A percentile compares a stretch with the other conserved stretches of the same genome.
phyloP scores from a whole-genome alignment of 1,140 invertebrate species.

The Drosophila seguyi region DNA sequence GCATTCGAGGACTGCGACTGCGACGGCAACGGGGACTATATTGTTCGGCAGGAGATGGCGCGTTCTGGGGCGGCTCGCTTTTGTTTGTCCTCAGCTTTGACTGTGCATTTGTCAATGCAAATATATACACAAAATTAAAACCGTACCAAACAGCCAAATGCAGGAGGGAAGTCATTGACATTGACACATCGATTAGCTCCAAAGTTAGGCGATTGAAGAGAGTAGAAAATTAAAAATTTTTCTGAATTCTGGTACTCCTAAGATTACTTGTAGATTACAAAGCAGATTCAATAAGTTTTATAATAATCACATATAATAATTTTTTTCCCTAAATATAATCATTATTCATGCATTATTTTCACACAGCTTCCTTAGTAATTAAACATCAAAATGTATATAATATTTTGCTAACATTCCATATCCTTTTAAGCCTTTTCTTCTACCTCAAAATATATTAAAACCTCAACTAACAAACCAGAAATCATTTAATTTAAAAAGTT shows the following conservation, averaged over 20 bases:
- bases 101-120: constrained; percentile 66
- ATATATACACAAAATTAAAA: constrained; percentile 52
- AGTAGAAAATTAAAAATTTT: not conserved
- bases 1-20: constrained; percentile 74
- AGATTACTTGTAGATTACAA: not conserved
- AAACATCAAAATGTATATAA: not conserved
- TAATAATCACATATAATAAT: not conserved
- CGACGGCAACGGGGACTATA: constrained; percentile 16
- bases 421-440: not conserved
- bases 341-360: not conserved
- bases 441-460: not conserved
- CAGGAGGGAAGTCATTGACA: constrained; percentile 39
- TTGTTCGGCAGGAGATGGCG: constrained; percentile 48
- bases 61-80: constrained; percentile 27
- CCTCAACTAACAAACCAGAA: not conserved
- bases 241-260: not conserved
- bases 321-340: not conserved
- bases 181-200: constrained; percentile 22
- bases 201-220: not conserved
- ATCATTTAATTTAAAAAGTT: not conserved
- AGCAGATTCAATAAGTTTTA: too few species aligned
- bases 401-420: not conserved
- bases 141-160: not conserved
- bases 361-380: too few species aligned
- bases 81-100: constrained; percentile 61